Evolutionary conservation across 2,113 vertebrate genomes (phyloP).

Genomic region (Rhombomys opimus): DNA sequence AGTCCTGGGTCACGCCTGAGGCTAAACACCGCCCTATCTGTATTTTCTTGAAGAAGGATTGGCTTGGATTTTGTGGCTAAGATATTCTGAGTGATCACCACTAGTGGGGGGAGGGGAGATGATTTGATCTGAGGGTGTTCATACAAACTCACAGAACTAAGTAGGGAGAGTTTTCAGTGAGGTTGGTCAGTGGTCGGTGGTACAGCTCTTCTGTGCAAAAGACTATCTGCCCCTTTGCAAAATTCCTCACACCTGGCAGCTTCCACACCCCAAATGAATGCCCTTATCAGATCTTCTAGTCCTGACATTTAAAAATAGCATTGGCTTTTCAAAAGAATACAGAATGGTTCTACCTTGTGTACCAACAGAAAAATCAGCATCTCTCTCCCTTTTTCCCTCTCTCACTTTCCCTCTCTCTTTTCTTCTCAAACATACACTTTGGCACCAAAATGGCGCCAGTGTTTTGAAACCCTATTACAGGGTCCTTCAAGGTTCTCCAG

Average conservation of each 20-base stretch:
- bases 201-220: neutral
- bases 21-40: neutral
- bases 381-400: neutral
- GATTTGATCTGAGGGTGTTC: fast-evolving
- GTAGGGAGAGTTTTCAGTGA: fast-evolving
- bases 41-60: neutral
- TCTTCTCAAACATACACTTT: fast-evolving
- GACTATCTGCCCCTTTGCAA: neutral
- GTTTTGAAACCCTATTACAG: neutral
- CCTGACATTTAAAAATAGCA: neutral
- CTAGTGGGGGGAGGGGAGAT: no score
- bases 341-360: fast-evolving
- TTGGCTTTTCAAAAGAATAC: neutral
- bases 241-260: neutral
- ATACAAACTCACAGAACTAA: fast-evolving
- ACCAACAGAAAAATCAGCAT: neutral
- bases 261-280: neutral
- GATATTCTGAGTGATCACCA: neutral
- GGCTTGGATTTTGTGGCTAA: neutral
- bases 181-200: fast-evolving
- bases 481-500: neutral
- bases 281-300: neutral
- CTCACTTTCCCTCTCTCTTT: no score
- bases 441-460: neutral
- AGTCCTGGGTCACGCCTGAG: neutral